These are phyloP conservation scores for Phoenicopterus ruber DNA, from an alignment of 2,113 vertebrate genomes.

Conservation along the genomic window DNA sequence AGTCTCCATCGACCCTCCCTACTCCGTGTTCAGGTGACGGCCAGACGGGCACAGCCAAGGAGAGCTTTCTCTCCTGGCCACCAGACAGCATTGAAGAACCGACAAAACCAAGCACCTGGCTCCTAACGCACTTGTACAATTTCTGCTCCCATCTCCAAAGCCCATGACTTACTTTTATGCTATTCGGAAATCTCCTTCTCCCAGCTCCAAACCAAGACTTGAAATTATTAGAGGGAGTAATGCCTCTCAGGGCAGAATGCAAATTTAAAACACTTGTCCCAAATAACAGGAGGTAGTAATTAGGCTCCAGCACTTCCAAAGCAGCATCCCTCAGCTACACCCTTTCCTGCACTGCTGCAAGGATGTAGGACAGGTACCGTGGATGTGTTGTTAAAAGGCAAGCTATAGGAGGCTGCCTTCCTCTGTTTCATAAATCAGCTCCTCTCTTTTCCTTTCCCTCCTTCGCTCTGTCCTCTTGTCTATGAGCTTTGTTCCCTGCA, in stretches of 20 bases:
- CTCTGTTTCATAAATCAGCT: background rate
- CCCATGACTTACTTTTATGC: background rate
- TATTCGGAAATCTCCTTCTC: background rate
- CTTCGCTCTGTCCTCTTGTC: background rate
- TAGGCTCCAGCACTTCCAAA: constrained; percentile 23
- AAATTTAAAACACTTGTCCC: constrained; percentile 55
- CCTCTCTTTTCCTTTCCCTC: background rate
- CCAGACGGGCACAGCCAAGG: background rate
- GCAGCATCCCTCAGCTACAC: constrained; percentile 13
- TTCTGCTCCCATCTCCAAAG: background rate
- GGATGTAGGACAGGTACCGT: background rate
- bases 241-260: constrained; percentile 37
- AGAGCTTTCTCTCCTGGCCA: background rate
- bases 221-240: constrained; percentile 9
- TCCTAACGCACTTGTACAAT: fast-evolving
- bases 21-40: background rate
- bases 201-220: constrained; percentile 1
- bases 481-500: background rate
- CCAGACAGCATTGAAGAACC: background rate
- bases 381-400: background rate
- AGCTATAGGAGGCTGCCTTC: background rate
- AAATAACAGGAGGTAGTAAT: constrained; percentile 52
- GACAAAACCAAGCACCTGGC: background rate
- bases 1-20: background rate
- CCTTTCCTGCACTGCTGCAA: background rate